Base-by-base conservation (phyloP, 2,797 vertebrate species). In the Lepidocolaptes lacrymiger region DNA sequence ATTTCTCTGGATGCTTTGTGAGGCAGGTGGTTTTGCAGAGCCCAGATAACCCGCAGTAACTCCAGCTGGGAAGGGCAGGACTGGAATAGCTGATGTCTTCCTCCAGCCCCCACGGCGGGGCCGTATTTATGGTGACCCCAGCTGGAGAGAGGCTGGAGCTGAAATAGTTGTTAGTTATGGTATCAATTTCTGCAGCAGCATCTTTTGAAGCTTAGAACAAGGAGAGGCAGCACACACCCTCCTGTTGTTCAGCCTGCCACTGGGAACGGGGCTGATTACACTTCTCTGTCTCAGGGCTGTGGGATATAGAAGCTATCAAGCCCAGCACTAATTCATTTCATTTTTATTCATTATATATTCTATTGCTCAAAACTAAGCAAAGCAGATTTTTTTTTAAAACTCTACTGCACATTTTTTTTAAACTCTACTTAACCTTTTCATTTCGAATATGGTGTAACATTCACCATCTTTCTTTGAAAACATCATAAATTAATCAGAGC, bases 401-500 rank as follows among this genome's bases (percentile, higher is more conserved):
- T 48, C 75, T 22, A 6, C 66, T 85, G 51, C 0, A 1, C 46
- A 10, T 3, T 77, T 48, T 44, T 75, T 59, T 91, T 67, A 56
- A 71, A 64, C 76, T 91, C 92, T 82, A 20, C 87, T 95, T 96
- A 95, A 97, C 89, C 92, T 97, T 97, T 96, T 88, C n/a, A 28
- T 96, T 97, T 95, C 83, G 80, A 90, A 89, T 66, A 68, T 55
- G 63, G 67, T 77, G 69, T 84, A 89, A 89, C 48, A 62, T 81
- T 95, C 71, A 10, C 82, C 89, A 14, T 91, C 91, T 85, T 94
- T 69, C 74, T 91, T 82, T 90, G 87, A 88, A 96, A 95, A 94
- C 85, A 75, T 93, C 67, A 94, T 95, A 85, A 96, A 93, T 96
- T 96, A 97, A 94, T 92, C 86, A 96, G 67, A 92, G 77, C 80